Evolutionary conservation across 2,797 vertebrate genomes (phyloP).

Genomic region (Gymnothorax reevesii): DNA sequence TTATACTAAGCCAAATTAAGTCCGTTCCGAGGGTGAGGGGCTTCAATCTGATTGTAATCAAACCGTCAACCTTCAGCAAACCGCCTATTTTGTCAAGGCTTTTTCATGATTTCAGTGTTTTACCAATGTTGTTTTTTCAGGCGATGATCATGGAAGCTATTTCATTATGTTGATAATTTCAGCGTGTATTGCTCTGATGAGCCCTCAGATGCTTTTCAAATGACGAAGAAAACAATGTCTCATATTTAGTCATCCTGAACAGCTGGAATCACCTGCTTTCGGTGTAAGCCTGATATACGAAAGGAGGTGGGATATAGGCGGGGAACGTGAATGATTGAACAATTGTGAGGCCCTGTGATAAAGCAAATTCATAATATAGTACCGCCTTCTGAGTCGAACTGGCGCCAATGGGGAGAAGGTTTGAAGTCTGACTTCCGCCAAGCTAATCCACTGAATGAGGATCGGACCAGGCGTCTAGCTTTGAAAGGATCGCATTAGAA

Average conservation of each 20-base stretch:
- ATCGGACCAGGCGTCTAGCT: slow-evolving; percentile 56
- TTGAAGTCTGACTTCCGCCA: slow-evolving; percentile 39
- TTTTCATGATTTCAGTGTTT: too few species aligned
- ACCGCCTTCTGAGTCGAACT: slow-evolving; percentile 39
- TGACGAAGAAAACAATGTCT: neutral
- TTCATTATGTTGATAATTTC: too few species aligned
- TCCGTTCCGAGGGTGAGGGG: too few species aligned
- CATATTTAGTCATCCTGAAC: neutral
- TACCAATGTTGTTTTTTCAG: too few species aligned
- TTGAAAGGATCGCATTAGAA: slow-evolving; percentile 50
- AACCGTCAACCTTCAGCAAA: too few species aligned
- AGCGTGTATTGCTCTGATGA: neutral
- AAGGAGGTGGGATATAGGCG: neutral
- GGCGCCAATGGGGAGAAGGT: slow-evolving; percentile 42
- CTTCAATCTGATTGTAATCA: too few species aligned
- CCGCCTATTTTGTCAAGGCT: too few species aligned
- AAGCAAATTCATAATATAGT: neutral
- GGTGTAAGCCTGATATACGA: neutral
- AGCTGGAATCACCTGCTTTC: neutral
- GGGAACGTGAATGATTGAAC: slow-evolving; percentile 38
- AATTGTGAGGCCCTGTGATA: neutral
- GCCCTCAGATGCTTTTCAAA: neutral
- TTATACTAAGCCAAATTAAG: too few species aligned
- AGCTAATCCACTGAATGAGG: slow-evolving; percentile 39
- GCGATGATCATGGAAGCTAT: too few species aligned